phyloP scores from a whole-genome alignment of 2,113 vertebrate genomes.

The Tylochromis polylepis region DNA sequence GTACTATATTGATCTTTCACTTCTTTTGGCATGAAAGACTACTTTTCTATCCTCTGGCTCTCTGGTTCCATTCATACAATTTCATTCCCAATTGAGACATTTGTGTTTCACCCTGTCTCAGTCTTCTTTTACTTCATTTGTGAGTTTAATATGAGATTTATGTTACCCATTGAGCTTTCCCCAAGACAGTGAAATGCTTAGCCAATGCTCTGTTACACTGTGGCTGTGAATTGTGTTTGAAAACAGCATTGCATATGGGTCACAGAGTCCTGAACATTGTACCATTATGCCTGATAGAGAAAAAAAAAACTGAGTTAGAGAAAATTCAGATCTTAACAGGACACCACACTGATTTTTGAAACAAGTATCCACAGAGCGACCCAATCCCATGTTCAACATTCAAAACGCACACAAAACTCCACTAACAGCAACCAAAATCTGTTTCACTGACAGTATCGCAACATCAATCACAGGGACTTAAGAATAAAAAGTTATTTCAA shows the following conservation, averaged over 20 bases:
- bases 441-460: not conserved
- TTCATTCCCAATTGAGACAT: slow-evolving; percentile 24
- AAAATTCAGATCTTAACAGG: not conserved
- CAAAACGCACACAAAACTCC: not conserved
- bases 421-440: not conserved
- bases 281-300: not conserved
- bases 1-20: slow-evolving; percentile 44
- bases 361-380: not conserved
- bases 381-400: not conserved
- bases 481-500: slow-evolving; percentile 6
- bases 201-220: not conserved
- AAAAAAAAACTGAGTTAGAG: not conserved
- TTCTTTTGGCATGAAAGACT: slow-evolving; percentile 31
- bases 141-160: slow-evolving; percentile 26
- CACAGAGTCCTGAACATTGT: not conserved
- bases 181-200: not conserved
- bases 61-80: slow-evolving; percentile 19
- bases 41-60: slow-evolving; percentile 34
- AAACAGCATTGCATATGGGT: not conserved
- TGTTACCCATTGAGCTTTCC: slow-evolving; percentile 16
- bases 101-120: slow-evolving; percentile 1
- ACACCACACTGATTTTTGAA: not conserved
- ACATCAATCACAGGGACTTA: slow-evolving; percentile 1
- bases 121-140: slow-evolving; percentile 42
- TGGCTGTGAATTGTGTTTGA: slow-evolving; percentile 14